Evolutionary conservation across 2,113 vertebrate genomes (phyloP), one percentile per base, ranked within the genome.

Genomic region (Chaetura pelagica): DNA sequence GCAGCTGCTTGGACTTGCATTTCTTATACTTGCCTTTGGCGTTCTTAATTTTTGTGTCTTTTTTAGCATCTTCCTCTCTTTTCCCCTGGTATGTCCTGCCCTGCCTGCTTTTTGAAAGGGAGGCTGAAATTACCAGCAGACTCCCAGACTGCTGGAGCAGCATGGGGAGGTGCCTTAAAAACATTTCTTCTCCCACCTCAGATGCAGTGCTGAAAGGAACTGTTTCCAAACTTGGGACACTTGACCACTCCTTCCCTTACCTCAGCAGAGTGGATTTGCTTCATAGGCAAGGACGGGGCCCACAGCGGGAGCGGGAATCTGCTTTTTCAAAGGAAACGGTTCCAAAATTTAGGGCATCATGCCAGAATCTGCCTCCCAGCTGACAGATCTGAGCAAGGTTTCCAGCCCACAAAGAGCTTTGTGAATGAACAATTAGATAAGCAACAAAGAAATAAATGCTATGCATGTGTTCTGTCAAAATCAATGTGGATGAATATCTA

Each of bases 261-360:
- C 68, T 46, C 77, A 77, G 51, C 32, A 48, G 59, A 51, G 10
- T 23, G 20, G 23, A 20, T 34, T 74, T 40, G 4, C 51, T 64
- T 73, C 12, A 4, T 81, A 62, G 61, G 46, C 57, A 34, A 46
- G 15, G 13, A n/a, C 2, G 0, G 20, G 38, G 59, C 19, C 73
- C 3, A 3, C 23, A 27, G 68, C 51, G 89, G 55, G 16, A 77
- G 30, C 0, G 0, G 22, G 14, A 52, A 42, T 29, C 8, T 5
- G 2, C 74, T 74, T 16, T 52, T 42, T 61, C 8, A 8, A 48
- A 35, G n/a, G 44, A 61, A 69, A 48, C 0, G 0, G 15, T 38
- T 30, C 29, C 29, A n/a, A 57, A 17, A 23, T 66, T 69, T 29
- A 42, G 57, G 35, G 17, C 27, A 14, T 44, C 35, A 13, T 48